Evolutionary conservation across 2,797 vertebrate genomes (phyloP), one percentile per base, ranked within the genome.

Genomic region (Malacoctenus gilli): DNA sequence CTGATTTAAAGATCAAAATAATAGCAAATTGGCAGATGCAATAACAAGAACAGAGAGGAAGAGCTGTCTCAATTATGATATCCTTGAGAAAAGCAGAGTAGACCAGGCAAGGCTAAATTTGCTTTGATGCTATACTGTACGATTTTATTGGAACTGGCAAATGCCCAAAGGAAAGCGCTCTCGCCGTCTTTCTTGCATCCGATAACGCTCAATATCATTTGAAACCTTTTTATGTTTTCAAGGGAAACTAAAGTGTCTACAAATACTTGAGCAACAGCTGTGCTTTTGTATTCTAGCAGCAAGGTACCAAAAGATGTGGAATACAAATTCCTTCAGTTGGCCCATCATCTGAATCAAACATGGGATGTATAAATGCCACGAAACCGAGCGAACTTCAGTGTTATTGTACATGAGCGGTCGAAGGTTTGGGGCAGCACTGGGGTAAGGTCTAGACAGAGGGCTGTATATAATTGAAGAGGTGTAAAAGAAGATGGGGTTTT

Each of bases 391-490:
- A 35, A 10, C 42, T 7, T 18, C 31, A 20, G 49, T 34, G 8
- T 10, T n/a, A n/a, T n/a, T 19, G 16, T 19, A 31, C 20, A 48
- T 53, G 25, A 13, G 57, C 47, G 48, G 61, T 9, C 42, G 47
- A 62, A 68, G 69, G 28, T 80, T 72, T 70, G 63, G 30, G 43
- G 79, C 62, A 68, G 52, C 58, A 56, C 66, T 72, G 67, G 81
- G 78, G 64, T 79, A 42, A 83, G 72, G 87, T 90, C 90, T 82
- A 90, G 89, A 91, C 90, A 49, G 73, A 56, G 59, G 63, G 75
- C 60, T 60, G 69, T 93, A 80, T 89, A 91, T 91, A 87, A 93
- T 90, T 92, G 77, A 92, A 84, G 79, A 91, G 85, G 80, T 91
- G 90, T 89, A 92, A 92, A 92, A 87, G 78, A 90, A 90, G 84